Evolutionary conservation across 2,113 vertebrate species (phyloP).

Genomic region (Dipodomys spectabilis): DNA sequence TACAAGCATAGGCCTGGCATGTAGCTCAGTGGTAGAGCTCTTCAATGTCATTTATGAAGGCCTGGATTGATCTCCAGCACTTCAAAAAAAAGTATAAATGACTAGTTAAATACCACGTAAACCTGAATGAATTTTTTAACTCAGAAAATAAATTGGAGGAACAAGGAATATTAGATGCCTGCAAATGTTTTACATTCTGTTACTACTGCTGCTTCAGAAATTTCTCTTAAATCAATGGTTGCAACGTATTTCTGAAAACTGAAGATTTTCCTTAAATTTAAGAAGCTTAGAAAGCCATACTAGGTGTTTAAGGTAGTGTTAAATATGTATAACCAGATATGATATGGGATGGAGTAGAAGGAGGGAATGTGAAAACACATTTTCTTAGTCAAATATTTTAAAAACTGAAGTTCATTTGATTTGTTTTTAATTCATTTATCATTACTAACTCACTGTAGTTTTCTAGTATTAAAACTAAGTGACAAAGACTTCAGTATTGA

Average conservation of each 20-base stretch:
- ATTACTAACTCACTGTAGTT: not conserved
- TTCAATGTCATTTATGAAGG: not conserved
- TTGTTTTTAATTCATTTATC: not conserved
- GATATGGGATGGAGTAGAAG: accelerated
- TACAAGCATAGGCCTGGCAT: not conserved
- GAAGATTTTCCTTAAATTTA: not conserved
- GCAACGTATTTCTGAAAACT: not conserved
- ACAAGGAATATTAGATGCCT: not conserved
- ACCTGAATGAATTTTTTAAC: not conserved
- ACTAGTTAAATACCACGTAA: not conserved
- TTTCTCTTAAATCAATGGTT: not conserved
- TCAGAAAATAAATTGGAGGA: not conserved
- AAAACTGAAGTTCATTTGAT: not conserved
- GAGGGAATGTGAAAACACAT: not conserved
- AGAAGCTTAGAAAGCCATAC: not conserved
- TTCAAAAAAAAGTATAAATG: not conserved
- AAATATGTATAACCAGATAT: no score
- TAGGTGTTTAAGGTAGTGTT: not conserved
- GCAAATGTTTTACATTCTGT: not conserved
- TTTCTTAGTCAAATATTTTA: not conserved
- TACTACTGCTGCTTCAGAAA: not conserved
- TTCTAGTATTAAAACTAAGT: not conserved
- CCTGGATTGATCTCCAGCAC: not conserved
- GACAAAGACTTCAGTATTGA: not conserved
- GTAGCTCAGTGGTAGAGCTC: not conserved